Evolutionary conservation across 2,113 vertebrate genomes (phyloP).

Genomic region (Rhinogobius similis): DNA sequence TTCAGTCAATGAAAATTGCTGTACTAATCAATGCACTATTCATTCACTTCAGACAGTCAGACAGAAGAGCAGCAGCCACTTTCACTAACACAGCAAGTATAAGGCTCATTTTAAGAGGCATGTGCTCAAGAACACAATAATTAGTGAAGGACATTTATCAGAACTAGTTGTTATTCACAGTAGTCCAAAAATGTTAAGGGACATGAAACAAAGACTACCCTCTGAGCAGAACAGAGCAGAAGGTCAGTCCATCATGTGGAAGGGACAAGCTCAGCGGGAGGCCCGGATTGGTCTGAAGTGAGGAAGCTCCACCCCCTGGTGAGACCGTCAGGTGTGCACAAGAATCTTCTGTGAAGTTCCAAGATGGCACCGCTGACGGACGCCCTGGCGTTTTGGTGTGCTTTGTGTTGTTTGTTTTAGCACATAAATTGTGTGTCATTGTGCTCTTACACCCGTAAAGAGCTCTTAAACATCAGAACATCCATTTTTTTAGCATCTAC

Average conservation of each 20-base stretch:
- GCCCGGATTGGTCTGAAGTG: not conserved
- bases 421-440: no score
- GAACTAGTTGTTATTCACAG: not conserved
- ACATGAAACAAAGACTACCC: not conserved
- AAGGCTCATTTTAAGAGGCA: not conserved
- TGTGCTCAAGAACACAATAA: not conserved
- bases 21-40: no score
- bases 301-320: not conserved
- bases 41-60: not conserved
- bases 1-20: no score
- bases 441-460: no score
- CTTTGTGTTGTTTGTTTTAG: no score
- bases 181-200: not conserved
- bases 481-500: no score
- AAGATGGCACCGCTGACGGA: no score
- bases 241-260: not conserved
- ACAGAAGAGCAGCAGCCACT: not conserved
- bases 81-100: not conserved
- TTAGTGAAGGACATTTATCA: slow-evolving; percentile 1
- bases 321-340: not conserved
- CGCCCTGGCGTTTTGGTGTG: no score
- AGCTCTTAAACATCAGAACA: no score
- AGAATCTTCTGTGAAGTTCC: not conserved
- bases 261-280: not conserved
- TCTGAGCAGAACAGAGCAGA: not conserved